These are phyloP conservation scores for Gasterosteus aculeatus DNA, from an alignment of 2,113 vertebrate species.

Conservation along the genomic window DNA sequence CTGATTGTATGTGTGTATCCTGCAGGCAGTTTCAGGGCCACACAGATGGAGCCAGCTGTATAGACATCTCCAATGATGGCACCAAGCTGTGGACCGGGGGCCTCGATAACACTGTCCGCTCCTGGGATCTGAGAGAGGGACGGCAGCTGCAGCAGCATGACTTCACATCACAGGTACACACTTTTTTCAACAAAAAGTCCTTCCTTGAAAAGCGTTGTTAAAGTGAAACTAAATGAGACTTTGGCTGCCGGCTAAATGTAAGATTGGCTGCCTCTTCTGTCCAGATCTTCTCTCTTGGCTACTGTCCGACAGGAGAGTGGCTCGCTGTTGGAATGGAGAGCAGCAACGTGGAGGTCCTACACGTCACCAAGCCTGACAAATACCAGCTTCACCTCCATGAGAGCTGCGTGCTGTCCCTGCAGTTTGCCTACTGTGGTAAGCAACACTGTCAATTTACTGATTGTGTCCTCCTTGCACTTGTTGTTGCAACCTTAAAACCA, in stretches of 20 bases:
- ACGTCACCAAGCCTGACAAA: constrained; percentile 96
- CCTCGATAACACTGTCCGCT: constrained; percentile 95
- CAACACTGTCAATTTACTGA: neutral
- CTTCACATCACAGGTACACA: constrained; percentile 93
- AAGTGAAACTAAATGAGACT: neutral
- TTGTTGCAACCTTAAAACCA: neutral
- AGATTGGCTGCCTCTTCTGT: neutral
- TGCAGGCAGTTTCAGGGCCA: constrained; percentile 95
- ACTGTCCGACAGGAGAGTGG: constrained; percentile 97
- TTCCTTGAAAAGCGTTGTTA: neutral
- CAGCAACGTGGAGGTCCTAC: constrained; percentile 97
- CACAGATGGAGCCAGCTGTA: constrained; percentile 97
- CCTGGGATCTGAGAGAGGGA: constrained; percentile 96
- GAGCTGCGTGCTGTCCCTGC: constrained; percentile 97
- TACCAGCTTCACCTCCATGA: constrained; percentile 98
- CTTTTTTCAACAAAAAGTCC: neutral
- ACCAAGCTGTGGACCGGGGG: constrained; percentile 97
- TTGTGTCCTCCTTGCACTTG: neutral
- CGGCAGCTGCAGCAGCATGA: constrained; percentile 97
- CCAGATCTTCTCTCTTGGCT: constrained; percentile 96
- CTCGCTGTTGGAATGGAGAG: constrained; percentile 98
- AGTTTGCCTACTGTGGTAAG: constrained; percentile 96
- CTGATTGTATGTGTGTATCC: constrained; percentile 32
- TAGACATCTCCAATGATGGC: constrained; percentile 96
- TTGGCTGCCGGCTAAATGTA: neutral